These are phyloP conservation scores for Xenopus borealis DNA, from an alignment of 2,113 vertebrate genomes.

Conservation along the genomic window DNA sequence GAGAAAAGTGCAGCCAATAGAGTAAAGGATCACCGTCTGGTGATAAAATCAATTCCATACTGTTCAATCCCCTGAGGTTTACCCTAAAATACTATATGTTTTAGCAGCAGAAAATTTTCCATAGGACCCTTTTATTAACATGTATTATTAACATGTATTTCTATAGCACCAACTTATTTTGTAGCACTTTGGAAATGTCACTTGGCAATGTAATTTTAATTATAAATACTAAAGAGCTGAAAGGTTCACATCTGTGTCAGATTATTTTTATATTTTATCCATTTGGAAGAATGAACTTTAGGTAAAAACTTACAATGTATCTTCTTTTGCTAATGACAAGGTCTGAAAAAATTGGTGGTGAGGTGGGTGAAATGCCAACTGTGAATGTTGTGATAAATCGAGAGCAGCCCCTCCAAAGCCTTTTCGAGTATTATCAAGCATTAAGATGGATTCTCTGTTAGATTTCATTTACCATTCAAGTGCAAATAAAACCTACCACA, in stretches of 20 bases:
- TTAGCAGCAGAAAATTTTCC: no score
- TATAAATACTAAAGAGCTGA: no score
- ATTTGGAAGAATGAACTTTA: constrained; percentile 2
- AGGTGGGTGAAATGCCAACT: constrained; percentile 7
- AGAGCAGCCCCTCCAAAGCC: not conserved
- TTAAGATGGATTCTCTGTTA: constrained; percentile 45
- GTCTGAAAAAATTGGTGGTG: not conserved
- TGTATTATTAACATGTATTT: no score
- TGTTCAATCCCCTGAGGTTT: no score
- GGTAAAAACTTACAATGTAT: constrained; percentile 13
- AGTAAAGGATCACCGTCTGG: no score
- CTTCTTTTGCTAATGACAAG: constrained; percentile 18
- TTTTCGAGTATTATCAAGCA: constrained; percentile 43
- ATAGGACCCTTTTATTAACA: no score
- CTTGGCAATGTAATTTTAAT: no score
- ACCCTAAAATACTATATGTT: no score
- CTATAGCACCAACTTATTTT: no score
- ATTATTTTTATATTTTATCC: not conserved
- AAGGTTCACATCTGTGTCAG: not conserved
- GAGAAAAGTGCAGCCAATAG: no score
- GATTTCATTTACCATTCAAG: constrained; percentile 43
- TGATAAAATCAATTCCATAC: no score
- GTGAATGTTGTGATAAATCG: constrained; percentile 39
- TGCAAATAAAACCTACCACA: constrained; percentile 46
- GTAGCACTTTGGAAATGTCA: no score